Evolutionary conservation across 1,140 invertebrate species (phyloP), one percentile per base, ranked within the genome.

Genomic region (Drosophila santomea): DNA sequence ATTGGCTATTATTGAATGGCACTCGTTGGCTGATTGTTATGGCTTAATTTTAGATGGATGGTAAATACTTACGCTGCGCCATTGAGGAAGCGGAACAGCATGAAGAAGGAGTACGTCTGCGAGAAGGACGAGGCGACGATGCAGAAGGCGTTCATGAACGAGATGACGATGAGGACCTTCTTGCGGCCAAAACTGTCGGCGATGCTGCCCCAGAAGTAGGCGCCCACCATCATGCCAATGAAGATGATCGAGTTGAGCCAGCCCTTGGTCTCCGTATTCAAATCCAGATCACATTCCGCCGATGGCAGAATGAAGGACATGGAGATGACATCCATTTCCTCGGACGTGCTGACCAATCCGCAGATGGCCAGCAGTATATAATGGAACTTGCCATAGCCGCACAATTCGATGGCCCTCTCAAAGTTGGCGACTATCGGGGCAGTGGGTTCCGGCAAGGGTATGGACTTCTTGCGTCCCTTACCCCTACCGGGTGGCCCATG

Each of bases 301-400:
- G 97, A 97, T 39, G 98, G 97, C 48, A 99, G 93, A 88, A 98
- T 96, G 94, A 98, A 98, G 57, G 97, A 97, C 95, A 98, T 97
- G 51, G 97, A 97, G 83, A 98, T 97, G 93, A 98, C 96, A 93
- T 98, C 97, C 95, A 98, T 98, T 93, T 98, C 97, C 94, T 98
- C 97, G 91, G 97, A 97, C 45, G 97, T 98, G 93, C 97, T 97
- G 80, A 98, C 97, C 93, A 98, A 96, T 61, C 98, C 97, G 93
- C 97, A 98, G 88, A 98, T 95, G 85, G 96, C 94, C 93, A 99
- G 93, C 88, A 98, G 94, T 83, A 97, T 94, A 92, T 97, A 97
- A 91, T 98, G 97, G 93, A 98, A 98, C 93, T 95, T 96, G 83
- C 97, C 98, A 96, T 97, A 98, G 85, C 97, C 97, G 79, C 95